Evolutionary conservation across 1,140 invertebrate species (phyloP), one percentile per base, ranked within the genome.

Genomic region (Bombus impatiens): DNA sequence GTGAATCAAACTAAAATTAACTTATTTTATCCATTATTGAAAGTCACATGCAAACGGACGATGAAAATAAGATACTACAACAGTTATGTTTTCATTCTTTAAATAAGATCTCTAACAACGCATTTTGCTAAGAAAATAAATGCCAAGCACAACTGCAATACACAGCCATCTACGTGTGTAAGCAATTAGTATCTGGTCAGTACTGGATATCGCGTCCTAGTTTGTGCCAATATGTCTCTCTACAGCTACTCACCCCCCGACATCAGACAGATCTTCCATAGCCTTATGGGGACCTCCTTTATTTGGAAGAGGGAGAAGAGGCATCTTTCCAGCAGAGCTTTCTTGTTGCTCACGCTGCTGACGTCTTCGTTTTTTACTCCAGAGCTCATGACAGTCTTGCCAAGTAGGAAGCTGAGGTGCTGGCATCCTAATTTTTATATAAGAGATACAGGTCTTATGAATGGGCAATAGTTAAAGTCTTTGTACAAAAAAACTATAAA

Each of bases 331-430:
- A 78, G 89, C 89, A 81, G 92, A 86, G 84, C 88, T 95, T 85
- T 97, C 97, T 92, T 97, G 97, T 91, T 98, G 97, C 92, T 98
- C 97, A 57, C 97, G 95, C 89, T 98, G 95, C 93, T 98, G 98
- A 28, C 97, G 95, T 91, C 98, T 96, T 62, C 98, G 96, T 93
- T 98, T 98, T 95, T 99, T 99, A 90, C 98, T 99, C 99, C 99
- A 99, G 91, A 99, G 96, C 95, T 99, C 99, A 95, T 99, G 99
- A 95, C 99, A 99, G 95, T 99, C 99, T 96, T 99, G 99, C 97
- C 98, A 98, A 44, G 97, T 98, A 2, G 99, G 99, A 86, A 99
- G 94, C 91, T 97, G 96, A 22, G 98, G 97, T 32, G 96, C 96
- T 81, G 97, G 96, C 97, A 98, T 98, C 94, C 98, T 98, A 95